Evolutionary conservation across 2,797 vertebrate genomes (phyloP), one percentile per base, ranked within the genome.

Genomic region (Galaxias olidus): DNA sequence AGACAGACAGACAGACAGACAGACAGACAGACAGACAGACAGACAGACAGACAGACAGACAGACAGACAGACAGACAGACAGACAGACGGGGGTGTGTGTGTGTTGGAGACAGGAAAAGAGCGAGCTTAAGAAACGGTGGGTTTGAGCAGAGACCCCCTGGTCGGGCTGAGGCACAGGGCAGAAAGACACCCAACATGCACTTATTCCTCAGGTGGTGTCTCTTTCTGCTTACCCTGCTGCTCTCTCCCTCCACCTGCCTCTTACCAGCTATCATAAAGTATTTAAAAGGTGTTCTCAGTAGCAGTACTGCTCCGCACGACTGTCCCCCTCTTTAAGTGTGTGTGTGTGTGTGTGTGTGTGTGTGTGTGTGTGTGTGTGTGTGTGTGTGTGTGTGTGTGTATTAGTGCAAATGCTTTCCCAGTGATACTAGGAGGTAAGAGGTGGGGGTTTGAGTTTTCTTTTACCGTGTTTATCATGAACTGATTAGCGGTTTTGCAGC

Each of bases 141-240:
- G 40, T n/a, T 30, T 3, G 30, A 30, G 3, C 30, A 62, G n/a
- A 61, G 49, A 61, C 68, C 56, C 44, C 54, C 43, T 46, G 60
- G 43, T 45, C 59, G 55, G 68, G 74, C 59, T 60, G 76, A 71
- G 65, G 62, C 56, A 52, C 15, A 64, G 59, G 71, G 72, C 68
- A 51, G 9, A 64, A 77, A 81, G 83, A 75, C 76, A 63, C 66
- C 72, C 14, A 54, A 54, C 60, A 40, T 13, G 20, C 4, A 13
- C 13, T 12, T n/a, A 9, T 42, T 4, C 30, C 54, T 12, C 40
- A 4, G n/a, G 54, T 9, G 30, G n/a, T 30, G 15, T 9, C 9
- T 9, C 14, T 17, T 4, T 8, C 15, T 46, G 61, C 45, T 46
- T 50, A 43, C 53, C 66, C 64, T 42, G 15, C 44, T 42, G 57